Evolutionary conservation across 2,113 vertebrate species (phyloP).

Genomic region (Neodontobutis hainanensis): DNA sequence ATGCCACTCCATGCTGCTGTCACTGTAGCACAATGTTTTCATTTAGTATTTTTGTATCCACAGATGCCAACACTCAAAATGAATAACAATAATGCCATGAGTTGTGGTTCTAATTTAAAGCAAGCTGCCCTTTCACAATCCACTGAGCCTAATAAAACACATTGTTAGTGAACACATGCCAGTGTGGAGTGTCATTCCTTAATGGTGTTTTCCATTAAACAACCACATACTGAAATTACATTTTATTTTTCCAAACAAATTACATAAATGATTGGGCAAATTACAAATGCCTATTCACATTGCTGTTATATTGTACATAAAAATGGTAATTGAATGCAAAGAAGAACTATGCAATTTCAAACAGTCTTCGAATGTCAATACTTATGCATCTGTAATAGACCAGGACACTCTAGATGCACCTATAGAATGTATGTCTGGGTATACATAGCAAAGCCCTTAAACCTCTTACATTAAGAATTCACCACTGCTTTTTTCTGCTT

Average conservation of each 20-base stretch:
- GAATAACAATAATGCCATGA: neutral
- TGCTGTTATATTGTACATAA: constrained; percentile 6
- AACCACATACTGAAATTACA: constrained; percentile 28
- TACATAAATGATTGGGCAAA: constrained; percentile 7
- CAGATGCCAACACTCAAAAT: neutral
- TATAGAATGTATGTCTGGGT: no score
- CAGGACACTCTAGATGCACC: neutral
- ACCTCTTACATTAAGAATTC: no score
- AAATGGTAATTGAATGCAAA: neutral
- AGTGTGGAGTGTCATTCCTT: constrained; percentile 23
- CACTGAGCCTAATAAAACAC: constrained; percentile 3
- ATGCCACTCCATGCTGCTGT: constrained; percentile 3
- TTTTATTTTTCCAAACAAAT: constrained; percentile 36
- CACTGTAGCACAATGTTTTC: constrained; percentile 9
- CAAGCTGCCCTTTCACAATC: constrained; percentile 1
- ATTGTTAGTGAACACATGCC: neutral
- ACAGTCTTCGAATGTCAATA: neutral
- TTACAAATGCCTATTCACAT: constrained; percentile 5
- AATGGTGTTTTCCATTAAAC: constrained; percentile 23
- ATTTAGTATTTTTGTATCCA: neutral
- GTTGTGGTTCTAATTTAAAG: neutral
- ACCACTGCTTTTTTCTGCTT: no score
- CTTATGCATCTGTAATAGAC: neutral
- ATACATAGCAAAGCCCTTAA: no score
- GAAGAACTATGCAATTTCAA: neutral